Evolutionary conservation across 1,140 invertebrate genomes (phyloP), one percentile per base, ranked within the genome.

Genomic region (Spodoptera litura): DNA sequence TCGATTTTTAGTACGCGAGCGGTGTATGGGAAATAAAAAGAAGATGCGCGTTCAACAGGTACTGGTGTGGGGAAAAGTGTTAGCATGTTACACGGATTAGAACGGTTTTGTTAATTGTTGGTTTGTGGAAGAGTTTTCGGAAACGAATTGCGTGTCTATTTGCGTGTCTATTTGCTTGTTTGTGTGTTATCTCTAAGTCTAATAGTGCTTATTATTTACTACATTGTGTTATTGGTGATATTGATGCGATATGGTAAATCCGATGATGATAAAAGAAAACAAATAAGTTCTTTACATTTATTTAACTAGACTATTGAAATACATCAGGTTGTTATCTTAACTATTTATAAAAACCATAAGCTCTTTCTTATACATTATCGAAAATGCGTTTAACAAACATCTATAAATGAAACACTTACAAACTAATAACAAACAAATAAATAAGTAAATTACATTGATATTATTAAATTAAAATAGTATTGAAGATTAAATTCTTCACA

Each of bases 1-100:
- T 91, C 88, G 89, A 93, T 93, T 94, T 94, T 94, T 94, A 93
- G 88, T 90, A 83, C 86, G 82, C 83, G 87, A 83, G 76, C 81
- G 76, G 83, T 81, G 86, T 83, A 83, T 82, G 85, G 85, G 84
- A 86, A 79, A 90, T 89, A 92, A 93, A 93, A 92, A 92, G 90
- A 89, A 85, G 87, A 87, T 72, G 80, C 83, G 78, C 79, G 86
- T 80, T 94, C 92, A 94, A 93, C 92, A 94, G 91, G 92, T 94
- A 94, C 88, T 68, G 83, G 83, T 73, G 83, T 6, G 81, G 0
- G 10, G 49, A 81, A 58, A 88, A 87, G 74, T 83, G 81, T 77
- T 82, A 61, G 15, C 51, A n/a, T 10, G 64, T 51, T 62, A 55
- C 44, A 49, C 31, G 25, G 13, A 59, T 72, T 61, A 51, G 20